Evolutionary conservation across 2,113 vertebrate genomes (phyloP).

Genomic region (Oreochromis aureus): DNA sequence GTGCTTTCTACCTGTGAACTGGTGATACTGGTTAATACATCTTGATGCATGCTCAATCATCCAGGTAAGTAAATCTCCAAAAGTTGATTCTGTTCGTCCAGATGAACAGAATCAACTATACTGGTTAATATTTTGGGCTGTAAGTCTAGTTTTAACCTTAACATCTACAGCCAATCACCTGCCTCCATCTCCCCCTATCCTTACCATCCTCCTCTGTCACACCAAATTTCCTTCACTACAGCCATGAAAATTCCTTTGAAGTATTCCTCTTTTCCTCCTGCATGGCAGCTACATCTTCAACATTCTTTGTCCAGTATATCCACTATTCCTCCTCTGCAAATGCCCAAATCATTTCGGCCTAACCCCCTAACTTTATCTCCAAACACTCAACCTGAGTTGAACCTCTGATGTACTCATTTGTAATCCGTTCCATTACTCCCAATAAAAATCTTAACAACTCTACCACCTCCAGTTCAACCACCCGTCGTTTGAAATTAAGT

Average conservation of each 20-base stretch:
- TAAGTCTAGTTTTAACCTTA: neutral
- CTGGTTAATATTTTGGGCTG: neutral
- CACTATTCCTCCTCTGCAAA: neutral
- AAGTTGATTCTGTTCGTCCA: too few species aligned
- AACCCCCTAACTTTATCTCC: neutral
- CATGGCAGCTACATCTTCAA: neutral
- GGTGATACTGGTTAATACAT: neutral
- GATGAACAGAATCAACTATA: neutral
- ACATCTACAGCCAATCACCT: neutral
- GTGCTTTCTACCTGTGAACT: too few species aligned
- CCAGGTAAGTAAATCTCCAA: too few species aligned
- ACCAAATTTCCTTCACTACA: neutral
- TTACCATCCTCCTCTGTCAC: neutral
- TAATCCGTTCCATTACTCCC: neutral
- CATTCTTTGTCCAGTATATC: neutral
- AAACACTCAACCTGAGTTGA: neutral
- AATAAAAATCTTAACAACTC: neutral
- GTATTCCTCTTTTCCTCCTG: neutral
- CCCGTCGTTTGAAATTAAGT: neutral
- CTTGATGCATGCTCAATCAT: too few species aligned
- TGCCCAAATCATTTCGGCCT: neutral
- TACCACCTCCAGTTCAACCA: neutral
- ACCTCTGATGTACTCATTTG: neutral
- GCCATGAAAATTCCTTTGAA: neutral
- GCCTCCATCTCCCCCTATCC: neutral